Evolutionary conservation across 2,888 invertebrate species (phyloP).

Genomic region (Adelognathus sp.): DNA sequence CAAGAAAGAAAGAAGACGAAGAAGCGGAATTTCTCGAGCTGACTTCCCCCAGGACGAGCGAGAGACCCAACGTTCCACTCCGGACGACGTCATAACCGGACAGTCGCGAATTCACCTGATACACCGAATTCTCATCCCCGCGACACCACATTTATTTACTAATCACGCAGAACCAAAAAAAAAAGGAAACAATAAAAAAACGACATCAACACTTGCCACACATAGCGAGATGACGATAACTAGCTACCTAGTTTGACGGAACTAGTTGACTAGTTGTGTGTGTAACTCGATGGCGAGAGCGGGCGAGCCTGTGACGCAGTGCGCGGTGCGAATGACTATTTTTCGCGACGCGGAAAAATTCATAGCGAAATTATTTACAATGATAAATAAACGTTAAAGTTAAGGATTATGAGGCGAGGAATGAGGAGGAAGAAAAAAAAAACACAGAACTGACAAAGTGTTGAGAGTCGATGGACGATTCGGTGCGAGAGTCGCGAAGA

Average conservation of each 20-base stretch:
- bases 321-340: conserved; percentile 41
- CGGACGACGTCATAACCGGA: too few relatives aligned
- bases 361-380: conserved; percentile 5
- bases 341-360: conserved; percentile 32
- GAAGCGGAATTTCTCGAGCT: conserved; percentile 3
- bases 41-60: conserved; percentile 20
- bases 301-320: conserved; percentile 40
- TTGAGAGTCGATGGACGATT: conserved; percentile 16
- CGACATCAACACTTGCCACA: neutral
- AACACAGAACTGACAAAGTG: neutral
- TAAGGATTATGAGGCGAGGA: neutral
- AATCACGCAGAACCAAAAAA: neutral
- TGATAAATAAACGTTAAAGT: neutral
- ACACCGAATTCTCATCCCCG: conserved; percentile 65
- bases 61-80: conserved; percentile 18
- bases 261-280: conserved; percentile 29
- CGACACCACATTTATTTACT: conserved; percentile 40
- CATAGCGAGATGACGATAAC: conserved; percentile 28
- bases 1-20: neutral
- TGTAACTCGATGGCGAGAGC: conserved; percentile 15
- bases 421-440: neutral
- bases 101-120: conserved; percentile 66
- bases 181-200: neutral
- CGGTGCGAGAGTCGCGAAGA: neutral
- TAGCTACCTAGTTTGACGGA: conserved; percentile 33